Conservation (phyloP, 2,888 invertebrate species). For the Trissoscelio sp. region DNA sequence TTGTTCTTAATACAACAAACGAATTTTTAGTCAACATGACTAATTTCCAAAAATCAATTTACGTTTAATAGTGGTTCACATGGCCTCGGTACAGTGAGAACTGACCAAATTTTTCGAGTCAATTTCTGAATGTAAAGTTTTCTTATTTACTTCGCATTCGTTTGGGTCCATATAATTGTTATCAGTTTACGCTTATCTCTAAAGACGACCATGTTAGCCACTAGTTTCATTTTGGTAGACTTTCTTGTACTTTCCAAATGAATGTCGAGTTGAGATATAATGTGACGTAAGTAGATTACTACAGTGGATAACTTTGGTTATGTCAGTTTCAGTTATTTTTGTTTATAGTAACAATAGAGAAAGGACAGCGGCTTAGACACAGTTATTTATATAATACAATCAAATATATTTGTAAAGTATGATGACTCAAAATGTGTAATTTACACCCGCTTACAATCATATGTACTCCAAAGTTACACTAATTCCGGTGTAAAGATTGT, state of each 20-base stretch:
- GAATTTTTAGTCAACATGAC: conserved; percentile 77
- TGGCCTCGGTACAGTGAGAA: background rate
- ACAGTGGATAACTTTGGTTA: background rate
- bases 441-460: too few relatives aligned
- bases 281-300: background rate
- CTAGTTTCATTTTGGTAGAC: background rate
- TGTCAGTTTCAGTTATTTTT: background rate
- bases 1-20: conserved; percentile 76
- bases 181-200: background rate
- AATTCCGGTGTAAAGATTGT: too few relatives aligned
- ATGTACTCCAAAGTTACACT: too few relatives aligned
- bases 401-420: too few relatives aligned
- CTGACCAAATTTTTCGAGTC: background rate
- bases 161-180: background rate
- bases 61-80: background rate
- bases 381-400: too few relatives aligned
- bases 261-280: background rate
- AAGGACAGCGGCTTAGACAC: too few relatives aligned
- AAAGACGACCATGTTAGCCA: background rate
- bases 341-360: too few relatives aligned
- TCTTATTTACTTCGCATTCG: too few relatives aligned
- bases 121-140: conserved; percentile 3
- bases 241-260: background rate
- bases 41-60: background rate
- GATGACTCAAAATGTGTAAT: too few relatives aligned